Evolutionary conservation across 2,888 invertebrate genomes (phyloP).

Genomic region (Disparrhopalites patrizii): DNA sequence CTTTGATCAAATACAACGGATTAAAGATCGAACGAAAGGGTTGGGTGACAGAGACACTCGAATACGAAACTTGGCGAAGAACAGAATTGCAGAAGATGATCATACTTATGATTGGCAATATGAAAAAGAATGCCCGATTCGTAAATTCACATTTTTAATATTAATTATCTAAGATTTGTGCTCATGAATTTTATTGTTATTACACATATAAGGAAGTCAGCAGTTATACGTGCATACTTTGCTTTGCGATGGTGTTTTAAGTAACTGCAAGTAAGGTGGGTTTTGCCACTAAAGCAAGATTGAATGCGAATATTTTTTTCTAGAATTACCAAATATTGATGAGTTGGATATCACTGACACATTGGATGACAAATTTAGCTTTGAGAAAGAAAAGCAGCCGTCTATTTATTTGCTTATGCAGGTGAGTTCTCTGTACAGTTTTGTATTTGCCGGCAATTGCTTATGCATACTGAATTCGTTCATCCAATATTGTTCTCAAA

Average conservation of each 20-base stretch:
- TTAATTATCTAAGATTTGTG: neutral
- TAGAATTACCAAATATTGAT: neutral
- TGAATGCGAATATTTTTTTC: constrained; percentile 1
- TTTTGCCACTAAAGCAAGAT: neutral
- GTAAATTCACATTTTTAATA: neutral
- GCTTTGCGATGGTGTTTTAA: no score
- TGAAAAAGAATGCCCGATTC: neutral
- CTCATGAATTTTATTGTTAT: neutral
- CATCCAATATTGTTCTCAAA: no score
- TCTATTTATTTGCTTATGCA: constrained; percentile 34
- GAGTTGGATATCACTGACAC: neutral
- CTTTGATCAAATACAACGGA: neutral
- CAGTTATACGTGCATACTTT: no score
- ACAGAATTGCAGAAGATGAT: neutral
- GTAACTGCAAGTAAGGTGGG: no score
- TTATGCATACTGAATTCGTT: no score
- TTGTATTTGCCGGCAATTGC: no score
- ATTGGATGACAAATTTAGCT: constrained; percentile 13
- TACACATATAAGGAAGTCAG: constrained; percentile 1
- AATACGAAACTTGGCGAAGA: neutral
- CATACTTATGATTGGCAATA: neutral
- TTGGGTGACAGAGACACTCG: neutral
- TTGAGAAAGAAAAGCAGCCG: constrained; percentile 28
- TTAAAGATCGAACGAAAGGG: constrained; percentile 2
- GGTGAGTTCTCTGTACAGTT: no score